phyloP scores from a whole-genome alignment of 2,888 invertebrate species.

The Dryadula phaetusa region DNA sequence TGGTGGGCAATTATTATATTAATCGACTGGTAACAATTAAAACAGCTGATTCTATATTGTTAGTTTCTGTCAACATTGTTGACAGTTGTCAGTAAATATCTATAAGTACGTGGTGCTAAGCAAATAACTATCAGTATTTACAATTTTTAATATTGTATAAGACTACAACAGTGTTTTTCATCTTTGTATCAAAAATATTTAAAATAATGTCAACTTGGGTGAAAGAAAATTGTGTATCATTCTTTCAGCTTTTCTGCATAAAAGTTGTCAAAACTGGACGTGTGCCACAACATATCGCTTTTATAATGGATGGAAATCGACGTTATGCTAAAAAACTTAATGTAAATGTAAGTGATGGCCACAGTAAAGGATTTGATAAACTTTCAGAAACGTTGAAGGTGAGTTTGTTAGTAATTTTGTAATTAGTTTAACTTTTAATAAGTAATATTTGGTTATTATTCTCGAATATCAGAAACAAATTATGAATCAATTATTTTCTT shows the following conservation, averaged over 20 bases:
- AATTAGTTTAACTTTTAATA: background rate
- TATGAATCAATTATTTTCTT: background rate
- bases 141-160: background rate
- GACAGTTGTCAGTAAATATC: slow-evolving; percentile 9
- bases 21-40: background rate
- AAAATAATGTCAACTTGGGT: slow-evolving; percentile 86
- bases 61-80: background rate
- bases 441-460: background rate
- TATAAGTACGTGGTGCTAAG: slow-evolving; percentile 8
- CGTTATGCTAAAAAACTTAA: slow-evolving; percentile 94
- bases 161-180: background rate
- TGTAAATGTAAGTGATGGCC: slow-evolving; percentile 91
- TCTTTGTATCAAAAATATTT: background rate
- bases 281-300: slow-evolving; percentile 95
- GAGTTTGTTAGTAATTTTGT: slow-evolving; percentile 34
- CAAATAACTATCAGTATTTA: background rate
- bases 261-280: slow-evolving; percentile 91
- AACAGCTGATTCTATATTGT: slow-evolving; percentile 3
- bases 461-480: background rate
- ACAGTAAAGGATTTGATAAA: slow-evolving; percentile 92
- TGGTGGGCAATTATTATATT: too few species aligned
- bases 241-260: slow-evolving; percentile 89
- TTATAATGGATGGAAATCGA: slow-evolving; percentile 99
- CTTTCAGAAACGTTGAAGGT: slow-evolving; percentile 91
- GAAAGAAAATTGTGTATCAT: slow-evolving; percentile 88